Evolutionary conservation across 2,113 vertebrate genomes (phyloP).

Genomic region (Stigmatopora argus): DNA sequence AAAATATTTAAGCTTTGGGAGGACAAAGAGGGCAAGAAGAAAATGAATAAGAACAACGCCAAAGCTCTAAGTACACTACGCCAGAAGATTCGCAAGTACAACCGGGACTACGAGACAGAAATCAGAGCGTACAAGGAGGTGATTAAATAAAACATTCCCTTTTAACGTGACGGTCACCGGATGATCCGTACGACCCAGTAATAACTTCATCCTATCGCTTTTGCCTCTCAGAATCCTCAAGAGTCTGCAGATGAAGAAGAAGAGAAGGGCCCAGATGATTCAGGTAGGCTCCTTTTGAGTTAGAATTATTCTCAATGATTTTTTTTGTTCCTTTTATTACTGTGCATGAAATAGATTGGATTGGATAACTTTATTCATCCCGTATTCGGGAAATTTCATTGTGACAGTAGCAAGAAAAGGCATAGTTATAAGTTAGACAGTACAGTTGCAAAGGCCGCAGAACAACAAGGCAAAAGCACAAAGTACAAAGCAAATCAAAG

Average conservation of each 20-base stretch:
- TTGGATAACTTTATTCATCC: too few relatives aligned
- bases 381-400: too few relatives aligned
- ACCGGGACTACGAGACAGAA: constrained; percentile 82
- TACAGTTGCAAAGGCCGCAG: too few relatives aligned
- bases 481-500: too few relatives aligned
- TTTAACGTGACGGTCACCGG: background rate
- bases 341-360: too few relatives aligned
- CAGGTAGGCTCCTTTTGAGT: constrained; percentile 58
- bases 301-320: background rate
- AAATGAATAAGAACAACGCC: constrained; percentile 93
- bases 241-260: constrained; percentile 87
- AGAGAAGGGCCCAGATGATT: constrained; percentile 79
- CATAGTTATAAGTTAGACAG: too few relatives aligned
- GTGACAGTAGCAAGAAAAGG: too few relatives aligned
- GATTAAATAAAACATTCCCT: background rate
- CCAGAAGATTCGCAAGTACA: constrained; percentile 91
- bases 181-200: too few relatives aligned
- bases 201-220: background rate
- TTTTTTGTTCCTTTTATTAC: background rate
- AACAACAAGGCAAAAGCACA: too few relatives aligned
- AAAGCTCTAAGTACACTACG: constrained; percentile 84
- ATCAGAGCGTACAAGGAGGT: constrained; percentile 83
- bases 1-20: constrained; percentile 77
- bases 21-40: constrained; percentile 89
- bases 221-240: constrained; percentile 75